Evolutionary conservation across 1,140 invertebrate species (phyloP).

Genomic region (Trachymyrmex septentrionalis): DNA sequence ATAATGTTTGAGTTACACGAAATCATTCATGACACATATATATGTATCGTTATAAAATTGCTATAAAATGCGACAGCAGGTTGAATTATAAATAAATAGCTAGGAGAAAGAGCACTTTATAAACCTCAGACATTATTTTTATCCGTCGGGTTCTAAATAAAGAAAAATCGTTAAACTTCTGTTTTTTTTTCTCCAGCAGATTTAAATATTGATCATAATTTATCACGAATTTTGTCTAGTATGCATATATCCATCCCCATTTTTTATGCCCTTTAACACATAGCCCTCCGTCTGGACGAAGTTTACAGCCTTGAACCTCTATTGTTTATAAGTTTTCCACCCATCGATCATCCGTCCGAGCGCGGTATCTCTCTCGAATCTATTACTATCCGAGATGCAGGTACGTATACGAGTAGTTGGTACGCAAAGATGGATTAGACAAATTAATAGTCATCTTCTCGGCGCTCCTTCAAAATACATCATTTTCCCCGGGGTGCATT

Average conservation of each 20-base stretch:
- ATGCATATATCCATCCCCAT: neutral
- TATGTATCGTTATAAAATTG: neutral
- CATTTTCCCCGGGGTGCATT: constrained; percentile 26
- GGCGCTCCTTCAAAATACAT: constrained; percentile 29
- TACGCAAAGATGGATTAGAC: constrained; percentile 65
- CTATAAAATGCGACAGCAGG: neutral
- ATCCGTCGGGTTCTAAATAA: constrained; percentile 27
- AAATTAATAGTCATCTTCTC: constrained; percentile 63
- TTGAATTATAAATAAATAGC: constrained; percentile 40
- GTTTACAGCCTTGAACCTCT: constrained; percentile 63
- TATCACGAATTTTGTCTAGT: constrained; percentile 53
- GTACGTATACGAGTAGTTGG: constrained; percentile 34
- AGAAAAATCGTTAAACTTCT: constrained; percentile 28
- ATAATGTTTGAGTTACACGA: neutral
- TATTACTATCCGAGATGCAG: constrained; percentile 46
- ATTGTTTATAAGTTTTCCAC: constrained; percentile 60
- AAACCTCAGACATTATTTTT: constrained; percentile 4
- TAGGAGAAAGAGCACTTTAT: neutral
- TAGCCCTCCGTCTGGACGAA: neutral
- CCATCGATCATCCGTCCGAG: constrained; percentile 64
- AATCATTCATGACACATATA: neutral
- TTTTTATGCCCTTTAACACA: constrained; percentile 39
- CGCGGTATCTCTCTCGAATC: constrained; percentile 40
- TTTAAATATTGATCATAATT: constrained; percentile 58
- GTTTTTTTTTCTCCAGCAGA: neutral